phyloP scores from a whole-genome alignment of 2,113 vertebrate species.

The Microcebus ravelobensis region DNA sequence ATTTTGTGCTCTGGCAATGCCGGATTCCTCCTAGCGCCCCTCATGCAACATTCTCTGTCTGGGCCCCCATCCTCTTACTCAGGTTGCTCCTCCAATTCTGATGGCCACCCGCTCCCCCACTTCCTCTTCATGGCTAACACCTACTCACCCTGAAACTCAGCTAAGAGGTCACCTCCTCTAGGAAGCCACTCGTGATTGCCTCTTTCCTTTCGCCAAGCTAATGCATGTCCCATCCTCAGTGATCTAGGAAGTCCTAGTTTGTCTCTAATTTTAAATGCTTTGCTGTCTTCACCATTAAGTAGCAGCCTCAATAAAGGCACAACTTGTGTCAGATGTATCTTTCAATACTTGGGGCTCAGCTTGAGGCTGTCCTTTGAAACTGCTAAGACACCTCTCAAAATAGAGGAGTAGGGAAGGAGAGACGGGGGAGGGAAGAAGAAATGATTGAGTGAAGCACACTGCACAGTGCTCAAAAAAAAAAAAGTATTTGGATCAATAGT shows the following conservation, averaged over 20 bases:
- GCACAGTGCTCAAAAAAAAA: neutral
- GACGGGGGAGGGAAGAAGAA: neutral
- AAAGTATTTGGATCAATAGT: neutral
- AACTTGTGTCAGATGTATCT: neutral
- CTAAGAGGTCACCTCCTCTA: constrained; percentile 2
- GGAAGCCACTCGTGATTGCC: neutral
- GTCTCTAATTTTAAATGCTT: neutral
- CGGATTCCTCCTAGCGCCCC: neutral
- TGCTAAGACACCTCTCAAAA: neutral
- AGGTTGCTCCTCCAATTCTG: neutral
- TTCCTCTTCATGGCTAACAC: neutral
- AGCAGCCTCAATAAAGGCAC: neutral
- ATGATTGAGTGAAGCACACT: neutral
- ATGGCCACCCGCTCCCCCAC: neutral
- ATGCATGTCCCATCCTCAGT: neutral
- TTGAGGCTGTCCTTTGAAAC: too few relatives aligned
- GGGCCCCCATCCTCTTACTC: accelerated
- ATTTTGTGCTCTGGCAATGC: accelerated
- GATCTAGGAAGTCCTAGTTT: neutral
- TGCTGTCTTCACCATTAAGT: neutral
- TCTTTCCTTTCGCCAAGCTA: neutral
- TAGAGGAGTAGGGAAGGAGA: neutral
- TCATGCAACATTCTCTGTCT: accelerated
- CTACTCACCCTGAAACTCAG: neutral
- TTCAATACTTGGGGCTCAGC: neutral